These are phyloP conservation scores for Haemorhous mexicanus DNA, from an alignment of 2,113 vertebrate species.

Conservation along the genomic window DNA sequence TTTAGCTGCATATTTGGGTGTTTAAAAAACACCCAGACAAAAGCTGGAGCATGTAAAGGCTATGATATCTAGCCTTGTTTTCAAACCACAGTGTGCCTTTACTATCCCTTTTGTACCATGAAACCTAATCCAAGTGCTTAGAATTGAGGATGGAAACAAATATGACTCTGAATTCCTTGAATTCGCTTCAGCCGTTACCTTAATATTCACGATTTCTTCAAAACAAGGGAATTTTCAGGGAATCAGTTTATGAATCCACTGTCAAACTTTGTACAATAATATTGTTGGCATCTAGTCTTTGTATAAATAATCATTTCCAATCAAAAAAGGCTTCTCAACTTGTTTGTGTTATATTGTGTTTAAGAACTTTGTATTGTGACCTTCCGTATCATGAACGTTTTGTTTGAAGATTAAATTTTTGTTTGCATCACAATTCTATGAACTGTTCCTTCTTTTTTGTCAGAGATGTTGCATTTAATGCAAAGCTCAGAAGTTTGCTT, in stretches of 20 bases:
- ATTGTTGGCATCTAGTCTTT: slow-evolving; percentile 25
- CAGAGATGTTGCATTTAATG: neutral
- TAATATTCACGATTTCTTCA: slow-evolving; percentile 14
- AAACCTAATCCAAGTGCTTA: slow-evolving; percentile 3
- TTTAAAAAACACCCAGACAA: neutral
- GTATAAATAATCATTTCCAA: slow-evolving; percentile 31
- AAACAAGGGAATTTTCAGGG: slow-evolving; percentile 15
- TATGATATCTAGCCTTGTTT: neutral
- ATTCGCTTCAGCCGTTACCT: slow-evolving; percentile 4
- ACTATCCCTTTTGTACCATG: neutral
- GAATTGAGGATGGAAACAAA: neutral
- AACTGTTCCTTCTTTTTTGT: slow-evolving; percentile 36
- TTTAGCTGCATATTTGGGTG: neutral
- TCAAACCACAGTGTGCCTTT: slow-evolving; percentile 60
- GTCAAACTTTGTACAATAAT: slow-evolving; percentile 21
- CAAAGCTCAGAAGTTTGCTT: neutral
- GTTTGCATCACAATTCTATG: slow-evolving; percentile 55
- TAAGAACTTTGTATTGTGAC: slow-evolving; percentile 49
- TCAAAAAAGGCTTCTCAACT: slow-evolving; percentile 24
- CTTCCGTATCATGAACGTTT: neutral
- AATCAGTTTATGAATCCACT: neutral
- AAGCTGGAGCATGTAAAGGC: neutral
- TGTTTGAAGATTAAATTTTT: slow-evolving; percentile 65
- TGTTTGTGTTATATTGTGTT: slow-evolving; percentile 46
- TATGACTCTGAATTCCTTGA: neutral